Evolutionary conservation across 2,113 vertebrate genomes (phyloP).

Genomic region (Sylvicapra grimmia): DNA sequence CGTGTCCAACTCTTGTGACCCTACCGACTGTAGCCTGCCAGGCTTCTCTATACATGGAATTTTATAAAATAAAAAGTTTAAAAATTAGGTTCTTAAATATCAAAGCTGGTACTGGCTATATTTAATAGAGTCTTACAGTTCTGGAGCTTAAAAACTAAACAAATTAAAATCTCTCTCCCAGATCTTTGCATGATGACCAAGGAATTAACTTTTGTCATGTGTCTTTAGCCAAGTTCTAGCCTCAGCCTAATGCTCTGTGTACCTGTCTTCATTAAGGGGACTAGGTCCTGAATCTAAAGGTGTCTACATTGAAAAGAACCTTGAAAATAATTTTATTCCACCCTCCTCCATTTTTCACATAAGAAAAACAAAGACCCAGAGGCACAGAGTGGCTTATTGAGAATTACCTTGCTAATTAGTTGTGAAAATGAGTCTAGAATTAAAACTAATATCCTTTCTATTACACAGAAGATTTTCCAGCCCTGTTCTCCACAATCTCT

Average conservation of each 20-base stretch:
- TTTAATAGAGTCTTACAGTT: not conserved
- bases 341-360: not conserved
- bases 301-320: not conserved
- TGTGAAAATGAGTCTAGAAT: not conserved
- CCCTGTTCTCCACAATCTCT: not conserved
- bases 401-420: not conserved
- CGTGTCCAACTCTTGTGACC: accelerated
- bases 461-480: not conserved
- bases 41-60: not conserved
- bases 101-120: not conserved
- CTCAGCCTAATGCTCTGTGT: not conserved
- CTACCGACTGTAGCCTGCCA: accelerated
- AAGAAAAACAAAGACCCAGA: not conserved
- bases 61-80: not conserved
- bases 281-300: not conserved
- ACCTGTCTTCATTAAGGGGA: not conserved
- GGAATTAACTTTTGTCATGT: not conserved
- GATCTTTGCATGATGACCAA: not conserved
- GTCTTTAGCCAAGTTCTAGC: not conserved
- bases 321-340: not conserved
- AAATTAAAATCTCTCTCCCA: not conserved
- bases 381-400: not conserved
- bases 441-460: not conserved
- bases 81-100: not conserved
- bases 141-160: not conserved